Evolutionary conservation across 2,113 vertebrate species (phyloP).

Genomic region (Mugil cephalus): DNA sequence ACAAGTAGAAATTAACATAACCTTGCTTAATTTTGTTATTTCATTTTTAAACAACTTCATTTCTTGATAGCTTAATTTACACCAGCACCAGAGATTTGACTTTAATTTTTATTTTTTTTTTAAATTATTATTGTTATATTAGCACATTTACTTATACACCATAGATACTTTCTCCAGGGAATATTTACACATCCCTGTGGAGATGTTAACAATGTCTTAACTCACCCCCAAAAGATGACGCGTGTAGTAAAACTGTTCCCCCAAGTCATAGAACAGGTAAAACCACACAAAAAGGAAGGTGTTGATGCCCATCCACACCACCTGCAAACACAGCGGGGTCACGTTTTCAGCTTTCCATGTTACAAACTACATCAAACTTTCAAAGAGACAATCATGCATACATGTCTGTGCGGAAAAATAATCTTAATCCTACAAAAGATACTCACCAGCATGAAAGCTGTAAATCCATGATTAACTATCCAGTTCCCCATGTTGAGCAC

Average conservation of each 20-base stretch:
- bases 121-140: no score
- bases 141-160: no score
- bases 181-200: neutral
- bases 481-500: conserved; percentile 87
- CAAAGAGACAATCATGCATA: no score
- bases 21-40: no score
- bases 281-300: conserved; percentile 89
- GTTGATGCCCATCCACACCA: conserved; percentile 91
- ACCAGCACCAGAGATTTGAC: no score
- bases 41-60: no score
- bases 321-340: conserved; percentile 70
- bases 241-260: conserved; percentile 87
- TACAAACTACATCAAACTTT: no score
- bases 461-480: conserved; percentile 89
- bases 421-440: neutral
- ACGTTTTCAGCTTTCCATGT: neutral
- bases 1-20: no score
- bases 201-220: neutral
- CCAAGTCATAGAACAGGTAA: conserved; percentile 86
- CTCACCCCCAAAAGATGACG: conserved; percentile 91
- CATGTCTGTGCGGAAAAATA: no score
- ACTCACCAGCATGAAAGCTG: conserved; percentile 87
- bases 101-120: no score
- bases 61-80: no score
- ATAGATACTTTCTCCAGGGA: neutral